Evolutionary conservation across 2,888 invertebrate genomes (phyloP).

Genomic region (Lapara coniferarum): DNA sequence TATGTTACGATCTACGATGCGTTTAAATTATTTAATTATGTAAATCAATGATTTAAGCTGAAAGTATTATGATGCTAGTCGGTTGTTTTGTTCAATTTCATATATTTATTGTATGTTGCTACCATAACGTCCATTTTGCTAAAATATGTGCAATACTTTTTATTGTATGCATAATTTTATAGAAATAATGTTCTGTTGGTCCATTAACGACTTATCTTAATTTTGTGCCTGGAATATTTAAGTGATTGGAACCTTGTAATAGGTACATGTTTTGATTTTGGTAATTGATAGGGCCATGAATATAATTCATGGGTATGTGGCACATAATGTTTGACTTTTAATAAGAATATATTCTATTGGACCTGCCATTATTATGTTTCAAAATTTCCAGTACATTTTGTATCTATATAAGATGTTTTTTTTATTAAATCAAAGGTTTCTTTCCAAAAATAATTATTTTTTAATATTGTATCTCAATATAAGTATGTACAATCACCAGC

Average conservation of each 20-base stretch:
- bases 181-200: conserved; percentile 13
- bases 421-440: background rate
- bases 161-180: conserved; percentile 1
- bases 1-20: conserved; percentile 30
- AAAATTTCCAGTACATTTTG: background rate
- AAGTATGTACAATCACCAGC: too few species aligned
- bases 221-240: background rate
- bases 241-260: background rate
- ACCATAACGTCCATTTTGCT: conserved; percentile 67
- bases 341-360: background rate
- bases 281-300: background rate
- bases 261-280: background rate
- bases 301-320: too few species aligned
- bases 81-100: conserved; percentile 47
- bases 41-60: conserved; percentile 42
- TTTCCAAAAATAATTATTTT: background rate
- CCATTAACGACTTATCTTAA: background rate
- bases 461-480: background rate
- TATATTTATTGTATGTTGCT: conserved; percentile 35
- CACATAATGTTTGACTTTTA: too few species aligned
- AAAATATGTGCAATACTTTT: conserved; percentile 32
- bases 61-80: conserved; percentile 82
- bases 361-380: background rate
- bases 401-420: background rate
- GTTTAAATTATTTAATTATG: conserved; percentile 46